phyloP scores from a whole-genome alignment of 2,888 invertebrate species.

The Callyntrura sp. region DNA sequence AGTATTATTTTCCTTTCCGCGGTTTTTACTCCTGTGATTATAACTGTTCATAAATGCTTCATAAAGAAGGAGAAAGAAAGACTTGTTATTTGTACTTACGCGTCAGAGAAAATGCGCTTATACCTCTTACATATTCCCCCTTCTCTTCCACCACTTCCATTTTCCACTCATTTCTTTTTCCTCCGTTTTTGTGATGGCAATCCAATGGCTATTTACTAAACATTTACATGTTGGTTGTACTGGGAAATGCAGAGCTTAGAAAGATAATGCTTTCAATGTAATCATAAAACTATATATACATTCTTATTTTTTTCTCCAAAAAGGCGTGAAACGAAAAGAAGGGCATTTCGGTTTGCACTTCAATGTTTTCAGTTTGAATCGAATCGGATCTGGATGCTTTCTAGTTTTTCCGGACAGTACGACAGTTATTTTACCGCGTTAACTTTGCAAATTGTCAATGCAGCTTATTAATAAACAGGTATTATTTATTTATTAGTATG shows the following conservation, averaged over 20 bases:
- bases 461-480: no score
- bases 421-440: no score
- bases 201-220: constrained; percentile 45
- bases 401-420: no score
- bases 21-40: constrained; percentile 47
- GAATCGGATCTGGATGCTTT: no score
- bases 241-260: not conserved
- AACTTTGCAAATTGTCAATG: no score
- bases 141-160: constrained; percentile 56
- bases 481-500: no score
- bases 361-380: no score
- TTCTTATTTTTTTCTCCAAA: no score
- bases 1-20: constrained; percentile 45
- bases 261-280: not conserved
- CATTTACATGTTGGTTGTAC: constrained; percentile 53
- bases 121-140: constrained; percentile 16
- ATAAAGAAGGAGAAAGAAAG: not conserved
- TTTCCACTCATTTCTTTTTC: constrained; percentile 61
- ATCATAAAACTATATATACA: constrained; percentile 11
- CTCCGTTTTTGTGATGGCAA: constrained; percentile 63
- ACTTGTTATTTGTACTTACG: constrained; percentile 48
- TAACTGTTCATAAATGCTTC: constrained; percentile 7
- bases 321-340: no score
- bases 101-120: constrained; percentile 54
- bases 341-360: no score